Conservation (phyloP, 2,888 invertebrate genomes). For the Oasisia sp. region DNA sequence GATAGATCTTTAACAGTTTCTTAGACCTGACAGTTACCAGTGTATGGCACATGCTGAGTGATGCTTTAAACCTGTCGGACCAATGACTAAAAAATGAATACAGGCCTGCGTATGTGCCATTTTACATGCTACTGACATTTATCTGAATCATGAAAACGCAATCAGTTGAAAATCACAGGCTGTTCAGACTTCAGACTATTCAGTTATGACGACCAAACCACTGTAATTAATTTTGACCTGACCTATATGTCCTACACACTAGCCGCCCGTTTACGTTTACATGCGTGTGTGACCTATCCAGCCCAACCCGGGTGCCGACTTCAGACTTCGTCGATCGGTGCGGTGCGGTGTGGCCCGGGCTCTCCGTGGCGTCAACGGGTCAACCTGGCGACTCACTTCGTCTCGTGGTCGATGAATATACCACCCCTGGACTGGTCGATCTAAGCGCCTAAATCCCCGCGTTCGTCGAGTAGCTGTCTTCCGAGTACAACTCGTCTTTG, state of each 20-base stretch:
- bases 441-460: not conserved
- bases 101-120: not conserved
- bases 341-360: not conserved
- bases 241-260: not conserved
- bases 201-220: not conserved
- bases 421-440: not conserved
- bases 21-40: no score
- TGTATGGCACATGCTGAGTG: no score
- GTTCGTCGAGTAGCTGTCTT: not conserved
- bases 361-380: not conserved
- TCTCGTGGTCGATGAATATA: not conserved
- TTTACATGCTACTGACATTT: not conserved
- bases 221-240: slow-evolving; percentile 6
- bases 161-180: not conserved
- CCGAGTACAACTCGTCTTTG: not conserved
- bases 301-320: not conserved
- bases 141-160: not conserved
- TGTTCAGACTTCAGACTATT: not conserved
- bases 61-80: no score
- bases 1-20: no score
- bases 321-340: not conserved
- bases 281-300: not conserved
- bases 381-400: not conserved
- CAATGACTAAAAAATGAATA: not conserved
- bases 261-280: not conserved